Evolutionary conservation across 1,140 invertebrate species (phyloP).

Genomic region (Sminthurides bifidus): DNA sequence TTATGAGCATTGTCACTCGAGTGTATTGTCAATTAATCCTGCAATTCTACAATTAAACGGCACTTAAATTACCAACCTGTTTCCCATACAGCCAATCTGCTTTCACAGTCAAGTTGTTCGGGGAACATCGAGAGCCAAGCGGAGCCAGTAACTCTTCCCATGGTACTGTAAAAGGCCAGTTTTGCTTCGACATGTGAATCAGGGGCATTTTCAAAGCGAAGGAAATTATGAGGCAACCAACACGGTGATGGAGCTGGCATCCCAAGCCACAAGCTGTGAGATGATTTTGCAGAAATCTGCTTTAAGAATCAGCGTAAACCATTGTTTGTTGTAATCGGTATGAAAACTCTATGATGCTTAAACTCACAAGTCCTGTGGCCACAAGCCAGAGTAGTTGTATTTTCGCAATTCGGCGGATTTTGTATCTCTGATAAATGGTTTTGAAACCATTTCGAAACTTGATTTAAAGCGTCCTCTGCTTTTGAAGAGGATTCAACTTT

Average conservation of each 20-base stretch:
- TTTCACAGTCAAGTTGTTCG: not conserved
- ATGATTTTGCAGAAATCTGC: not conserved
- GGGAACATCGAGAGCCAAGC: not conserved
- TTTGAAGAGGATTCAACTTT: not conserved
- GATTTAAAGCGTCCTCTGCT: not conserved
- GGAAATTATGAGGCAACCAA: not conserved
- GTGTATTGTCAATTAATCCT: not conserved
- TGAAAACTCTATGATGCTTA: not conserved
- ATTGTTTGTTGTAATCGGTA: not conserved
- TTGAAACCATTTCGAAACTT: not conserved
- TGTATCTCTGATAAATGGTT: not conserved
- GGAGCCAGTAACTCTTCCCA: not conserved
- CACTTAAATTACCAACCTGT: not conserved
- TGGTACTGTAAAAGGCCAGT: not conserved
- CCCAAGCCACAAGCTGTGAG: slow-evolving; percentile 1
- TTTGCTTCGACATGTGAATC: not conserved
- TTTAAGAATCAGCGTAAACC: not conserved
- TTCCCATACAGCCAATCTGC: not conserved
- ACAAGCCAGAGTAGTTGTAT: not conserved
- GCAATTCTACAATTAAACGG: not conserved
- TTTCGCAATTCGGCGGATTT: not conserved
- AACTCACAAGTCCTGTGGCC: slow-evolving; percentile 2
- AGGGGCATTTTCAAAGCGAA: not conserved
- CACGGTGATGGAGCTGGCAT: slow-evolving; percentile 5
- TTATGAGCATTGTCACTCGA: not conserved